phyloP scores from a whole-genome alignment of 1,140 invertebrate genomes.

The Tetranychus cinnabarinus region DNA sequence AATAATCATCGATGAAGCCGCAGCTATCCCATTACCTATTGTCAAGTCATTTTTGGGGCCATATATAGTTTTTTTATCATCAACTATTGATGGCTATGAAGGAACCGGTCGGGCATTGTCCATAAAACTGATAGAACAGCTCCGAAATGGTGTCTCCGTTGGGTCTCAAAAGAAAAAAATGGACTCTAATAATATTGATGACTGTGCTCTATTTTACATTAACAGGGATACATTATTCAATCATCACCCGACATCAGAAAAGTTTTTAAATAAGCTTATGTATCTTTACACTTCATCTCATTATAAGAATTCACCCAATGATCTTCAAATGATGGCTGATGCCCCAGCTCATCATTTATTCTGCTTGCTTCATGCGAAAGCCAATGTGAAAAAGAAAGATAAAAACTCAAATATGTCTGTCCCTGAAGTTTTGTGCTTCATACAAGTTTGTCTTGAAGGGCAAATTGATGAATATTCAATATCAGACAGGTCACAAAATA shows the following conservation, averaged over 20 bases:
- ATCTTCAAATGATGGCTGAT: slow-evolving; percentile 94
- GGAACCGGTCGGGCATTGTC: slow-evolving; percentile 89
- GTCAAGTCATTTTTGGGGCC: slow-evolving; percentile 76
- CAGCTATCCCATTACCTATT: slow-evolving; percentile 82
- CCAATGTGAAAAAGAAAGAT: slow-evolving; percentile 26
- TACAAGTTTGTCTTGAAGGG: slow-evolving; percentile 74
- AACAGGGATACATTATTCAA: slow-evolving; percentile 83
- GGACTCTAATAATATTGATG: slow-evolving; percentile 28
- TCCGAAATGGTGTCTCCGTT: slow-evolving; percentile 37
- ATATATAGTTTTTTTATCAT: slow-evolving; percentile 83
- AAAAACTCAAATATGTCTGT: slow-evolving; percentile 19
- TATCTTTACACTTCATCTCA: slow-evolving; percentile 88
- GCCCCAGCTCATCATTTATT: slow-evolving; percentile 94
- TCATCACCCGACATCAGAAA: slow-evolving; percentile 83
- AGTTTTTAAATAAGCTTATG: slow-evolving; percentile 74
- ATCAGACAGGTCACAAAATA: slow-evolving; percentile 46
- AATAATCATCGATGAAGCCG: slow-evolving; percentile 92
- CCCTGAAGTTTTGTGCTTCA: slow-evolving; percentile 58
- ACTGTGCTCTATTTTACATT: slow-evolving; percentile 52
- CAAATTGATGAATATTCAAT: slow-evolving; percentile 62
- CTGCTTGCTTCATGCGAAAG: slow-evolving; percentile 63
- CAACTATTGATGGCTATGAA: slow-evolving; percentile 96
- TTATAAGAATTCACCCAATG: slow-evolving; percentile 98
- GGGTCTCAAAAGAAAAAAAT: too few species aligned
- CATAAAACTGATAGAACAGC: slow-evolving; percentile 75